Base-by-base conservation (phyloP, 2,113 vertebrate genomes). In the Python bivittatus region DNA sequence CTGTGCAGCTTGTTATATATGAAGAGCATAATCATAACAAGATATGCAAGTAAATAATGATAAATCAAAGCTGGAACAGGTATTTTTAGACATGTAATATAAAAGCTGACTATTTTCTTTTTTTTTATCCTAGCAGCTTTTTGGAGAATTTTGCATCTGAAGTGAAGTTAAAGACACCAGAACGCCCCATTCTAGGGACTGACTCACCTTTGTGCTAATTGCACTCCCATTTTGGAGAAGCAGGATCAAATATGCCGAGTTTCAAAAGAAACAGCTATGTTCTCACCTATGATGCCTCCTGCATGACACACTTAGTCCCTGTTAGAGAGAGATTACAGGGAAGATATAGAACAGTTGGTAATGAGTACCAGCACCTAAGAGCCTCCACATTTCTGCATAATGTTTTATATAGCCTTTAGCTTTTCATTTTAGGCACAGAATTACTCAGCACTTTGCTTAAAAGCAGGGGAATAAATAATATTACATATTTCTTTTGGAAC, bases 401-500 rank as follows among this genome's bases (percentile, higher is more conserved):
- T 38, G n/a, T 22, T 54, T 33, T 33, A 6, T 38, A 79, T 79
- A 57, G 5, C 8, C 9, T 29, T 17, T 84, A 27, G 33, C 7
- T 11, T 17, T 25, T 58, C 44, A 58, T 48, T 84, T 27, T 29
- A 90, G 25, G 53, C 90, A 57, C 56, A 44, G 12, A 95, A 52
- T 58, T 12, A 0, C 2, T 83, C 44, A 85, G 27, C 0, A 91
- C 9, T 29, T 92, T 90, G 44, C 93, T 96, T 90, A 89, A 84
- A 54, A 60, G 56, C 0, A 84, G 3, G 86, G 1, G 9, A 93
- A 92, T 17, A 10, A 89, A 25, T 93, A 42, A 93, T 29, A 5
- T 1, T 88, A 4, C 27, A 12, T 91, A 88, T 90, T 94, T 92
- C 25, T 79, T 94, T 95, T 79, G 33, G 27, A 84, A 95, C 17